Conservation (phyloP, 2,888 invertebrate species). For the Alviniconcha strummeri region DNA sequence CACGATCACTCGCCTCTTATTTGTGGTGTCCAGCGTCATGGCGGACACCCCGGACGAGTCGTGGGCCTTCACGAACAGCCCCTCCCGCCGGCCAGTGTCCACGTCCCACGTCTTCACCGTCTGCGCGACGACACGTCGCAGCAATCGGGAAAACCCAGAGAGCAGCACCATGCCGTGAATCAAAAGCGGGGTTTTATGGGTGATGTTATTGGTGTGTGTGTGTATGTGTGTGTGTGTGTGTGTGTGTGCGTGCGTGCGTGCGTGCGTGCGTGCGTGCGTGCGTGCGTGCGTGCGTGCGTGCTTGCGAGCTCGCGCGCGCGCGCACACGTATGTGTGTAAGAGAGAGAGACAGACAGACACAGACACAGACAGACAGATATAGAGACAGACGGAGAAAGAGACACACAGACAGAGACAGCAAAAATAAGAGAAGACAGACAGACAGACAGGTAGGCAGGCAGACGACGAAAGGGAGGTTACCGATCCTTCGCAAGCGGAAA, state of each 20-base stretch:
- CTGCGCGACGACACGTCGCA: slow-evolving; percentile 9
- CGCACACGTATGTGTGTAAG: not conserved
- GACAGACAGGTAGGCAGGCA: not conserved
- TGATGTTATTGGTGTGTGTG: no score
- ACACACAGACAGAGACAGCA: not conserved
- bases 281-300: no score
- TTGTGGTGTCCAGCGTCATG: slow-evolving; percentile 12
- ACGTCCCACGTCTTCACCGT: slow-evolving; percentile 24
- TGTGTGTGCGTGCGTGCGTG: no score
- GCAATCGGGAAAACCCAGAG: no score
- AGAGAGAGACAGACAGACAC: not conserved
- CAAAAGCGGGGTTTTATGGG: no score
- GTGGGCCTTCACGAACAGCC: slow-evolving; percentile 19
- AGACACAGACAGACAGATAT: not conserved
- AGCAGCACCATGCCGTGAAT: no score
- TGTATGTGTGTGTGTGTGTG: no score
- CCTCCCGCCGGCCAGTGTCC: slow-evolving; percentile 13
- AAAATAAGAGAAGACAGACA: not conserved
- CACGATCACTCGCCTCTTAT: not conserved
- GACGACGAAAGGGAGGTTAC: not conserved
- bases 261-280: no score
- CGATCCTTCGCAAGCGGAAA: slow-evolving; percentile 22
- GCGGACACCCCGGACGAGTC: not conserved
- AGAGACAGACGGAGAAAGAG: not conserved
- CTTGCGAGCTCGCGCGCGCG: not conserved